Conservation (phyloP, 2,113 vertebrate genomes). For the Panurus biarmicus region DNA sequence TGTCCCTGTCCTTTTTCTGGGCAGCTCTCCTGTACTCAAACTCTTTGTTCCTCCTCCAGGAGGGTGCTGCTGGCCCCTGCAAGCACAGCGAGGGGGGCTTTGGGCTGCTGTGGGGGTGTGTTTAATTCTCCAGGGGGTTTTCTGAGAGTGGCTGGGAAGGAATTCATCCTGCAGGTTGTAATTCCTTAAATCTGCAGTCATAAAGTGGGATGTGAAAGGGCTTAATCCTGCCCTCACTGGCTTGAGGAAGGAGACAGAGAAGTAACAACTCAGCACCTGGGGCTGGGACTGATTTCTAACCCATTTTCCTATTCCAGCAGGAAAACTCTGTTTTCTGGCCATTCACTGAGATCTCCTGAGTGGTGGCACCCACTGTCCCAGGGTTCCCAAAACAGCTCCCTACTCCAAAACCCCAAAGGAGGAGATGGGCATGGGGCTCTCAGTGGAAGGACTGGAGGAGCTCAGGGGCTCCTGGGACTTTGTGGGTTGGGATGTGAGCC, state of each 20-base stretch:
- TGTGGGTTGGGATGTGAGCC: accelerated
- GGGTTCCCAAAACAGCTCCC: not conserved
- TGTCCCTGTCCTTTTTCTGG: not conserved
- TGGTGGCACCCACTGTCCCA: not conserved
- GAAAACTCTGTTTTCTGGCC: not conserved
- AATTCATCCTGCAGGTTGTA: not conserved
- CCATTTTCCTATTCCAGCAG: not conserved
- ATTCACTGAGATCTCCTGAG: accelerated
- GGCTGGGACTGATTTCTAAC: not conserved
- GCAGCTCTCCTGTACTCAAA: accelerated
- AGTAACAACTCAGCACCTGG: not conserved
- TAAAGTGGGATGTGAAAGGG: not conserved
- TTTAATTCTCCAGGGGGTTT: not conserved
- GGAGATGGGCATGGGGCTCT: not conserved
- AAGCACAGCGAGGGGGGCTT: not conserved
- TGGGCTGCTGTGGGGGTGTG: accelerated
- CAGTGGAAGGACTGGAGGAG: not conserved
- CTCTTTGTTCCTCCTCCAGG: not conserved
- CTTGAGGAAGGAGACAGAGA: not conserved
- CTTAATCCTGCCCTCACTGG: not conserved
- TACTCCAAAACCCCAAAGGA: not conserved
- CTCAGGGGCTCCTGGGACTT: not conserved
- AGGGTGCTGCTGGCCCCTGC: not conserved
- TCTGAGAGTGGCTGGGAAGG: not conserved
- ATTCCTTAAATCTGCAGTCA: not conserved